Evolutionary conservation across 1,140 invertebrate genomes (phyloP), one percentile per base, ranked within the genome.

Genomic region (Drosophila littoralis): DNA sequence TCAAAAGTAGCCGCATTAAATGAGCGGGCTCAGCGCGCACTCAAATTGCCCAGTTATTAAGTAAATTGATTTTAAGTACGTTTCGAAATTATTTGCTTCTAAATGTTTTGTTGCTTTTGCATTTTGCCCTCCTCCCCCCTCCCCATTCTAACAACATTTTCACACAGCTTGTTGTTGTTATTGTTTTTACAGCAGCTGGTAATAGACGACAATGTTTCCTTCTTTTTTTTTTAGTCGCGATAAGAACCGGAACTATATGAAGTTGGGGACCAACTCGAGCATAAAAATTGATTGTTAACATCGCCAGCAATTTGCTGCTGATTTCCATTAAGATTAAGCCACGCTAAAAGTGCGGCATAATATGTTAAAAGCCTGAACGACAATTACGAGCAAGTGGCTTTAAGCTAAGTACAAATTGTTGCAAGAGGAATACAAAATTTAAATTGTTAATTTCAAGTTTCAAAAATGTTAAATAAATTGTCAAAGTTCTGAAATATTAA

Each of bases 41-140:
- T 81, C 63, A 88, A 91, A 91, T 91, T 91, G 70, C 83, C 84
- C 81, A 66, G 89, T 89, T 91, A 91, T 91, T 91, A 91, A 91
- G 83, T 91, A 91, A 91, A 91, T 91, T 91, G 89, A 91, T 89
- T 91, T 91, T 91, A 89, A 91, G 83, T 91, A 91, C 71, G 74
- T 91, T 91, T 91, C 74, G 45, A 90, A 89, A 80, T 85, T 81
- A 89, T 89, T 89, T 90, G 54, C 85, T 58, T 89, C 81, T 89
- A 89, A 89, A 89, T 89, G 84, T 89, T 89, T 89, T 89, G 84
- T 75, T 79, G 58, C 40, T 63, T 57, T 66, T 55, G 28, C 22
- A 28, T 28, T 28, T 28, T 28, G 22, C 22, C 22, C 22, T 28
- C 22, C 0, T 28, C 3, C 13, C 60, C 43, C 51, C 40, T 52